Base-by-base conservation (phyloP, 2,888 invertebrate genomes). In the Pseudococcus viburni region DNA sequence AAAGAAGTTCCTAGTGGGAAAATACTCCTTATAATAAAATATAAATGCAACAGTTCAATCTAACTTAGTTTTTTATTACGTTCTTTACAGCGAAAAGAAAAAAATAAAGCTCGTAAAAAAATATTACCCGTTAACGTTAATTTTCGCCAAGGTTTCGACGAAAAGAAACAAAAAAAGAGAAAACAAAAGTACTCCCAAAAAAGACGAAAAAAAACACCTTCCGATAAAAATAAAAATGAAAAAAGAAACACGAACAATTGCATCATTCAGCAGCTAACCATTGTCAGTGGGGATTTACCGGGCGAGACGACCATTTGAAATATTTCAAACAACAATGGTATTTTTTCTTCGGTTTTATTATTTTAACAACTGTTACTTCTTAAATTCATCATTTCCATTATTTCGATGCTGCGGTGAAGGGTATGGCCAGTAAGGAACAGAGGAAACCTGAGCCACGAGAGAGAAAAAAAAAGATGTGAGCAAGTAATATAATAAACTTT, bases 401-500 rank as follows among this genome's bases (percentile, higher is more conserved):
- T 77, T 73, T 77, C 42, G 15, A 7, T 33, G 77, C 17, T 15
- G 17, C 77, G 42, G 26, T 3, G 22, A 26, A 68, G 68, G 26
- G 68, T 19, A 3, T 26, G 26, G 68, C 26, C 15, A 68, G 19
- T n/a, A 12, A 5, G 64, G 15, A 64, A n/a, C 19, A n/a, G 64
- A 22, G 26, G 68, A 68, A 51, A n/a, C 17, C 55, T 8, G 26
- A 26, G 26, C 9, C 8, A 68, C 26, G 26, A 4, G 26, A 26
- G 33, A 7, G n/a, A n/a, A 77, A 85, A n/a, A 59, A 85, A 59
- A 85, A 85, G 85, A 85, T 85, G 85, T 85, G 59, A 85, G 59
- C 84, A 39, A 33, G 85, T 85, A 85, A 85, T 85, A 85, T 85
- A 85, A 85, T 85, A 85, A 85, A 85, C 55, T 85, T 85, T 85